A percentile compares a stretch with the other conserved stretches of the same genome.
phyloP scores from a whole-genome alignment of 2,113 vertebrate species.

The Triplophysa siluroides region DNA sequence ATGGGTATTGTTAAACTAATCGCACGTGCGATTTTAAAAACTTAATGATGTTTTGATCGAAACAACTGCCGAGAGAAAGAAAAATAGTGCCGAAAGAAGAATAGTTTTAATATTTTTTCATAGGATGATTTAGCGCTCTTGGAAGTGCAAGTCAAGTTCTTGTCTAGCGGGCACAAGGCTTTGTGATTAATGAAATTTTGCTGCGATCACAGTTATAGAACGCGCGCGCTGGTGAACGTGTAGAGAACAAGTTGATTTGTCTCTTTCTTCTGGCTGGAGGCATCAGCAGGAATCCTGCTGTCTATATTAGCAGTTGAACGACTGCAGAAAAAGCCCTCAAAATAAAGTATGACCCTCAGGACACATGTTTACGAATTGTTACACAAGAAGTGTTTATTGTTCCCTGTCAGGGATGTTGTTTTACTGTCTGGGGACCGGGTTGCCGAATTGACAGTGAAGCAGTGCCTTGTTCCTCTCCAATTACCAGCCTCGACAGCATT shows the following conservation, averaged over 20 bases:
- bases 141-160: neutral
- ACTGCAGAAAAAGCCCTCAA: constrained; percentile 35
- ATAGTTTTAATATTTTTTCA: neutral
- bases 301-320: constrained; percentile 37
- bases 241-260: constrained; percentile 11
- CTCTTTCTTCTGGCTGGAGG: constrained; percentile 28
- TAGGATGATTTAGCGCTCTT: constrained; percentile 23
- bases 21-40: constrained; percentile 72
- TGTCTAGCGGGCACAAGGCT: constrained; percentile 20
- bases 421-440: constrained; percentile 40
- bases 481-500: constrained; percentile 39
- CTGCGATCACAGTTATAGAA: constrained; percentile 33
- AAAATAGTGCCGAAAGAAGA: constrained; percentile 59
- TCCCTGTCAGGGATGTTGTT: constrained; percentile 39
- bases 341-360: constrained; percentile 48
- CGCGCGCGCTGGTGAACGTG: neutral
- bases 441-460: constrained; percentile 36
- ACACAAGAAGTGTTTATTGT: constrained; percentile 54
- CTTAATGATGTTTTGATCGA: constrained; percentile 71
- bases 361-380: constrained; percentile 48
- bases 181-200: constrained; percentile 33
- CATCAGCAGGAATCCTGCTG: constrained; percentile 11
- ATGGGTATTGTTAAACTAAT: constrained; percentile 71
- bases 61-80: constrained; percentile 44
- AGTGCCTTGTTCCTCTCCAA: constrained; percentile 50